Percentiles rank a stretch among this genome's conserved stretches.
Evolutionary conservation across 1,140 invertebrate genomes (phyloP).

Genomic region (Leptoteleia sp.): DNA sequence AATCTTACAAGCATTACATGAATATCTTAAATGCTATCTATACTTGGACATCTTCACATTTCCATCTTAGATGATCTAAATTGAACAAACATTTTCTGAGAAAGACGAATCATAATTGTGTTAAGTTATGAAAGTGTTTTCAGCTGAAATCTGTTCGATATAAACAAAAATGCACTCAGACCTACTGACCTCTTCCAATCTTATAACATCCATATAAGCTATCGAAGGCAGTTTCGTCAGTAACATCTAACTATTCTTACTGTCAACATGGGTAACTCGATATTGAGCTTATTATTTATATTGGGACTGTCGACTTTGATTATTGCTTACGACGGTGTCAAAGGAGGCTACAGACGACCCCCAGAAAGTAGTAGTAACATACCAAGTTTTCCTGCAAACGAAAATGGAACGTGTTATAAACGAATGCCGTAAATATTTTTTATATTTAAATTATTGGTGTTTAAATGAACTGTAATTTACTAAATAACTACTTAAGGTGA

Average conservation of each 20-base stretch:
- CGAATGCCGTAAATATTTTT: slow-evolving; percentile 73
- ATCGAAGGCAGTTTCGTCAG: slow-evolving; percentile 58
- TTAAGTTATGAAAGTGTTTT: slow-evolving; percentile 6
- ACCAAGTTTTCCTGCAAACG: slow-evolving; percentile 56
- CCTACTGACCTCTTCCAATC: slow-evolving; percentile 52
- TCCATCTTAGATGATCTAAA: slow-evolving; percentile 4
- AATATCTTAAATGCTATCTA: too few species aligned
- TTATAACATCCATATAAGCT: slow-evolving; percentile 17
- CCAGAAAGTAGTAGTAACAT: slow-evolving; percentile 3
- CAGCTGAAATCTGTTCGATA: slow-evolving; percentile 7
- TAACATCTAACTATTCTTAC: slow-evolving; percentile 54
- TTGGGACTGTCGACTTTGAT: slow-evolving; percentile 29
- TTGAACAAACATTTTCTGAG: background rate
- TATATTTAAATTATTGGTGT: background rate
- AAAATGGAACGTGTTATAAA: slow-evolving; percentile 75
- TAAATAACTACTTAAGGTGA: too few species aligned
- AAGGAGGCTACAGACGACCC: slow-evolving; percentile 58
- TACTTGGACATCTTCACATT: too few species aligned
- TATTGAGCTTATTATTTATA: slow-evolving; percentile 46
- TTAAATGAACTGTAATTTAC: too few species aligned
- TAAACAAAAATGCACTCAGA: slow-evolving; percentile 35
- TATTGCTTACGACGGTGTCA: slow-evolving; percentile 66
- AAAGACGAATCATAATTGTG: slow-evolving; percentile 13
- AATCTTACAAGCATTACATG: too few species aligned
- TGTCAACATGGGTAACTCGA: slow-evolving; percentile 67